phyloP scores from a whole-genome alignment of 1,140 invertebrate species.

The Mamestra configurata region DNA sequence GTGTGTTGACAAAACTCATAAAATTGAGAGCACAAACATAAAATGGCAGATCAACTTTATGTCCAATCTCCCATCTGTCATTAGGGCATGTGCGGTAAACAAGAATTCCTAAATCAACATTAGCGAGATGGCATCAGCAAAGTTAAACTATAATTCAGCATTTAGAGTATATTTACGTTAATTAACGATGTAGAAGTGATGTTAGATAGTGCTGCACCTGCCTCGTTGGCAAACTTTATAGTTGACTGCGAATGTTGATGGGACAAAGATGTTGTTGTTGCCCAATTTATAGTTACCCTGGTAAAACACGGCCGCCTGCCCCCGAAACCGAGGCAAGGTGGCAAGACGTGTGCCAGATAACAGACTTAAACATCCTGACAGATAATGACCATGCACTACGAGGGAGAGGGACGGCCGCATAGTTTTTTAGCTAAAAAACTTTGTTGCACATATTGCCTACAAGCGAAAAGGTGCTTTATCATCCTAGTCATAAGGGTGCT shows the following conservation, averaged over 20 bases:
- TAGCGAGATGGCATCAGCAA: slow-evolving; percentile 54
- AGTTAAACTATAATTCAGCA: slow-evolving; percentile 37
- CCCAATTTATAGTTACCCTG: slow-evolving; percentile 80
- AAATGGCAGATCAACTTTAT: slow-evolving; percentile 2
- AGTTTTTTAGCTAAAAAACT: slow-evolving; percentile 79
- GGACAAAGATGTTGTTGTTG: slow-evolving; percentile 79
- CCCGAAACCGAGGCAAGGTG: slow-evolving; percentile 78
- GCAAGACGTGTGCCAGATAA: slow-evolving; percentile 84
- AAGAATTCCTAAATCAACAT: slow-evolving; percentile 41
- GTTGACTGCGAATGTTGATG: slow-evolving; percentile 78
- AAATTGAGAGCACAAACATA: slow-evolving; percentile 1
- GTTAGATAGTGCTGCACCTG: slow-evolving; percentile 81
- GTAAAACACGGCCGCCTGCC: slow-evolving; percentile 70
- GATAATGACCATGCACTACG: slow-evolving; percentile 75
- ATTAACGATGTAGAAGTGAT: slow-evolving; percentile 75
- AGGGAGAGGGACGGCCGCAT: slow-evolving; percentile 69
- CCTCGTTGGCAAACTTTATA: slow-evolving; percentile 68
- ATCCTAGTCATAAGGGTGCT: slow-evolving; percentile 43
- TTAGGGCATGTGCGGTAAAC: slow-evolving; percentile 28
- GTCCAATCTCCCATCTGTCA: slow-evolving; percentile 25
- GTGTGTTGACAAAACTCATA: slow-evolving; percentile 2
- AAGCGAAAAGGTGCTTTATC: slow-evolving; percentile 55
- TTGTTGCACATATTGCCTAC: slow-evolving; percentile 48
- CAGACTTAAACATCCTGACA: slow-evolving; percentile 82
- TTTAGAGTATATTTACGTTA: slow-evolving; percentile 65